Base-by-base conservation (phyloP, 2,888 invertebrate genomes). In the Blastobasis adustella region DNA sequence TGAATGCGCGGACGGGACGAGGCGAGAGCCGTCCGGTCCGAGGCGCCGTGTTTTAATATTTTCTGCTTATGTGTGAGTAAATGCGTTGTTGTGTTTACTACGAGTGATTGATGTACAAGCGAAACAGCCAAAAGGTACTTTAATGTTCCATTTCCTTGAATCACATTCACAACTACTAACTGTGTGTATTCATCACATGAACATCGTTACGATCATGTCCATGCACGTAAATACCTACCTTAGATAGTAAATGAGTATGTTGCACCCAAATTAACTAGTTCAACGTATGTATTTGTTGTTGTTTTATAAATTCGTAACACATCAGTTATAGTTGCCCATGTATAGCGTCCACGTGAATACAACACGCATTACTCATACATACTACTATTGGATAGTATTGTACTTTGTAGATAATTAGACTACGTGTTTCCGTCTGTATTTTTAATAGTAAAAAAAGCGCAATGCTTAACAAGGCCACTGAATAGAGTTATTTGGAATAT, bases 11-110 rank as follows among this genome's bases (percentile, higher is more conserved):
- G 23, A 74, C 76, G 80, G 79, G 9, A 67, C 65, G 69, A 65
- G 37, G 79, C 73, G 70, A 69, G 63, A 70, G 69, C 74, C 70
- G 70, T 72, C 69, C 67, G 67, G 74, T 79, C 79, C 81, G 82
- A 83, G 79, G 72, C 77, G 71, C 73, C 77, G 75, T 78, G 75
- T 79, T 81, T 78, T 73, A 70, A 74, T 56, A 72, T 76, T 74
- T 73, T 76, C 76, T 76, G 85, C 86, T 86, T 87, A 85, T 88
- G 88, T 88, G 87, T 86, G 87, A 88, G 88, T 88, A 84, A 86
- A 82, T 79, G 88, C 87, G 87, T 81, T 78, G 83, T 85, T 87
- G 87, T 87, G 85, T 80, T 75, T 73, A 71, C 71, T 66, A 63
- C 63, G 60, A 67, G 65, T 66, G 66, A 68, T 71, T 62, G 69